Conservation (phyloP, 2,797 vertebrate genomes). For the Coregonus sp. region DNA sequence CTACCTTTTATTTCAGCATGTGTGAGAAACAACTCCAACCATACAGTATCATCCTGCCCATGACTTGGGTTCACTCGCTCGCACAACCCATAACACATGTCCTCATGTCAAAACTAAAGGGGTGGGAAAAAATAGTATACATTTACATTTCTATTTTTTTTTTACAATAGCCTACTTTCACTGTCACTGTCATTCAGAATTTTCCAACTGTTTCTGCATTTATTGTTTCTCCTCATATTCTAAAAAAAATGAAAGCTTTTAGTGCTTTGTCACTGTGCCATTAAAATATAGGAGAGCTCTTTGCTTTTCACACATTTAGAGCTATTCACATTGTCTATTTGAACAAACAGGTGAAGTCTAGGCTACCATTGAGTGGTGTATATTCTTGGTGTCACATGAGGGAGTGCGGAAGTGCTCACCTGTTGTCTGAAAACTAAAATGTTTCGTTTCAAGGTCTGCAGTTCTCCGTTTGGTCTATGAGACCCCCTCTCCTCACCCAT, state of each 20-base stretch:
- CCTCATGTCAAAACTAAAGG: neutral
- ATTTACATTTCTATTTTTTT: neutral
- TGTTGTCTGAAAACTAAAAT: slow-evolving; percentile 23
- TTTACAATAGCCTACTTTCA: neutral
- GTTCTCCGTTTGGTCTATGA: slow-evolving; percentile 24
- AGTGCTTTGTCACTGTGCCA: neutral
- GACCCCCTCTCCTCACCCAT: slow-evolving; percentile 12
- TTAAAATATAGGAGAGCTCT: neutral
- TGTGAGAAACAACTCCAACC: neutral
- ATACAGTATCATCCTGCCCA: neutral
- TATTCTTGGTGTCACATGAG: slow-evolving; percentile 15
- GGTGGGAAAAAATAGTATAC: neutral
- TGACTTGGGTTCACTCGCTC: neutral
- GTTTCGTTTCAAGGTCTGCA: slow-evolving; percentile 54
- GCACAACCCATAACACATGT: neutral
- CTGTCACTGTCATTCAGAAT: neutral
- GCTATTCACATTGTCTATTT: neutral
- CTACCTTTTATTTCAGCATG: slow-evolving; percentile 12
- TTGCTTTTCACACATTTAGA: neutral
- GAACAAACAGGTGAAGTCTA: neutral
- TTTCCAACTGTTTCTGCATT: neutral
- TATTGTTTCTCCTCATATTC: neutral
- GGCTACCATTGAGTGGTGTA: neutral
- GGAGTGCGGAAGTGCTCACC: slow-evolving; percentile 13
- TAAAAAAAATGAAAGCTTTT: neutral